Percentiles rank a stretch among this genome's conserved stretches.
These are phyloP conservation scores for Rhynchomys soricoides DNA, from an alignment of 2,113 vertebrate species.

Conservation along the genomic window DNA sequence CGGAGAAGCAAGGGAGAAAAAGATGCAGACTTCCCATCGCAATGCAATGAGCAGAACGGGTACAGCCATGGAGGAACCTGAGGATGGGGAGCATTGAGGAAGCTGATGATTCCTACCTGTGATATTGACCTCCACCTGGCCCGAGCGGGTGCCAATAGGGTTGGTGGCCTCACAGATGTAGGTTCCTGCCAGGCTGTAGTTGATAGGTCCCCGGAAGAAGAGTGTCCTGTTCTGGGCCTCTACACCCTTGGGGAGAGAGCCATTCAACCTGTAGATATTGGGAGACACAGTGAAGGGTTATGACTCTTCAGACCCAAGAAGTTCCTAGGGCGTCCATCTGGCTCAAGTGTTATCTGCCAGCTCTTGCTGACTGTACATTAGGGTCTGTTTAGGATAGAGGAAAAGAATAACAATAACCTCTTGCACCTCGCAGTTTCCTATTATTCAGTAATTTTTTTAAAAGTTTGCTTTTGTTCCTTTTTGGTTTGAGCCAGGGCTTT, in stretches of 20 bases:
- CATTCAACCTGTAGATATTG: constrained; percentile 90
- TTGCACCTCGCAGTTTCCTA: not conserved
- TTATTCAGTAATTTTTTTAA: not conserved
- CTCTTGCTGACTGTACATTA: not conserved
- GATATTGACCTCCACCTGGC: constrained; percentile 96
- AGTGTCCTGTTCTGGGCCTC: constrained; percentile 97
- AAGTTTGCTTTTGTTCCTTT: no score
- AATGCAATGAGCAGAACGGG: not conserved
- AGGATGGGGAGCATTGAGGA: not conserved
- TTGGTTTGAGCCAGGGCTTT: not conserved
- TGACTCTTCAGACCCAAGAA: not conserved
- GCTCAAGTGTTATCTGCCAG: not conserved
- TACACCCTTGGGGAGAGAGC: constrained; percentile 93
- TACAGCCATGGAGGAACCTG: fast-evolving
- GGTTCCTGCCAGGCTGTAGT: constrained; percentile 92
- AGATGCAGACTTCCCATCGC: not conserved
- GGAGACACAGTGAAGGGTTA: constrained; percentile 1
- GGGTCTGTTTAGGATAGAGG: not conserved
- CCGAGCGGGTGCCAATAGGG: constrained; percentile 94
- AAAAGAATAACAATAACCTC: not conserved
- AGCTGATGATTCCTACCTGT: constrained; percentile 90
- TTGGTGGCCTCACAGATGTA: constrained; percentile 98
- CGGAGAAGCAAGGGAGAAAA: not conserved
- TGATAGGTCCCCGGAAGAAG: constrained; percentile 94
- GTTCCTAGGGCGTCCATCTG: not conserved